Percentiles rank a stretch among this genome's conserved stretches.
Evolutionary conservation across 1,140 invertebrate species (phyloP).

Genomic region (Eufriesea mexicana): DNA sequence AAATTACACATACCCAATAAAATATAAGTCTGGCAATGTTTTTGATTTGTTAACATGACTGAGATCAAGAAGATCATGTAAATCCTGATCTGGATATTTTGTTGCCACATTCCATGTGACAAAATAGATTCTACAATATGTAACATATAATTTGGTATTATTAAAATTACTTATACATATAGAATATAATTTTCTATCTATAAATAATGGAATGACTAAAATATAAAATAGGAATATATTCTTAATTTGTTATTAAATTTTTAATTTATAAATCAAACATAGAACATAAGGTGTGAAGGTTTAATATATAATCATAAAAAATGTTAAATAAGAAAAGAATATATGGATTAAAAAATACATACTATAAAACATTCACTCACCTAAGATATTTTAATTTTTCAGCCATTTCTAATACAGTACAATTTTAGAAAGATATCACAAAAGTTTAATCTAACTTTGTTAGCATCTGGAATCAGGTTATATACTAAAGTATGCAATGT

Average conservation of each 20-base stretch:
- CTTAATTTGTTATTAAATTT: background rate
- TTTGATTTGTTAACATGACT: slow-evolving; percentile 83
- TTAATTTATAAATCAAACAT: background rate
- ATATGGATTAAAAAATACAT: background rate
- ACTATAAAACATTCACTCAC: slow-evolving; percentile 25
- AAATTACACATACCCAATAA: slow-evolving; percentile 86
- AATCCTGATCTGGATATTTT: slow-evolving; percentile 86
- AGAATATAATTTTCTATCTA: background rate
- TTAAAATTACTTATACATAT: background rate
- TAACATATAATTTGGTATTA: background rate
- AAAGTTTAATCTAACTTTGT: slow-evolving; percentile 9
- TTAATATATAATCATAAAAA: background rate
- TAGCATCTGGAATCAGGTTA: slow-evolving; percentile 11
- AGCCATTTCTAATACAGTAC: slow-evolving; percentile 40
- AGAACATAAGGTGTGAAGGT: background rate
- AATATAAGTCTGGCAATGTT: slow-evolving; percentile 90
- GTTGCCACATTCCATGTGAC: slow-evolving; percentile 94
- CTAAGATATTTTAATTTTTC: slow-evolving; percentile 42
- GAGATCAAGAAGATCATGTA: slow-evolving; percentile 87
- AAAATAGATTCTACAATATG: slow-evolving; percentile 86
- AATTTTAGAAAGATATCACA: background rate
- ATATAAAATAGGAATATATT: background rate
- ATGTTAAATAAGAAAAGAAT: background rate
- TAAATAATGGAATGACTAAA: background rate
- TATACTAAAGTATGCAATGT: slow-evolving; percentile 32